Evolutionary conservation across 2,797 vertebrate species (phyloP).

Genomic region (Neosilurus hyrtlii): DNA sequence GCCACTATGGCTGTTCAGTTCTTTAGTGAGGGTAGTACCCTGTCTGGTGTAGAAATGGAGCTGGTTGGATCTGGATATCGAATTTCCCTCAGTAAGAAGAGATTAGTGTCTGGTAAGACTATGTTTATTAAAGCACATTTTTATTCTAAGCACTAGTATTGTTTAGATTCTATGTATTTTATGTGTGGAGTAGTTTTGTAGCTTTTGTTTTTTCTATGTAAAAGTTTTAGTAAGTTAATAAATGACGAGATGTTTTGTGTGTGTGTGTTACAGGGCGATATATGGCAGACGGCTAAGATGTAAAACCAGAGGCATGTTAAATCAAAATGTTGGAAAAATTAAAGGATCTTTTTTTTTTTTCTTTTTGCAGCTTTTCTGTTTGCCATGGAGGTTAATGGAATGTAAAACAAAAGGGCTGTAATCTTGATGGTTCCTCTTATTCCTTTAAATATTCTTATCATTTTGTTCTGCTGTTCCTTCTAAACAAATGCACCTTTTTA

Average conservation of each 20-base stretch:
- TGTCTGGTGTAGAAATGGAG: slow-evolving; percentile 91
- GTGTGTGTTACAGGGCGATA: slow-evolving; percentile 82
- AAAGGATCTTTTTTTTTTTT: slow-evolving; percentile 43
- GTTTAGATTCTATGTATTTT: neutral
- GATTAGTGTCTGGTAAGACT: slow-evolving; percentile 89
- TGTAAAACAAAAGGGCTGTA: slow-evolving; percentile 31
- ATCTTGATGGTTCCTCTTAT: slow-evolving; percentile 46
- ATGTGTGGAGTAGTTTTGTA: neutral
- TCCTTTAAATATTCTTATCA: slow-evolving; percentile 56
- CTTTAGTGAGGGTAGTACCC: slow-evolving; percentile 87
- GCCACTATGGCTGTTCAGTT: slow-evolving; percentile 93
- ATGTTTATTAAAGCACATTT: neutral
- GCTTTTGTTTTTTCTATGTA: neutral
- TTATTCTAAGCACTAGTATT: neutral
- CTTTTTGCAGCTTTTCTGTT: slow-evolving; percentile 57
- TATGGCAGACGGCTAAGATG: slow-evolving; percentile 92
- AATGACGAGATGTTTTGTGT: slow-evolving; percentile 16
- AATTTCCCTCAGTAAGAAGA: slow-evolving; percentile 93
- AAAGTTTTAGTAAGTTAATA: neutral
- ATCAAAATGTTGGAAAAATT: slow-evolving; percentile 44
- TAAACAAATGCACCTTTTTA: slow-evolving; percentile 73
- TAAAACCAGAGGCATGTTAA: slow-evolving; percentile 58
- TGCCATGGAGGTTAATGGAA: slow-evolving; percentile 37
- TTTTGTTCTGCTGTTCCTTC: slow-evolving; percentile 43
- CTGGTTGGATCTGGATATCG: slow-evolving; percentile 88